A percentile compares a stretch with the other conserved stretches of the same genome.
phyloP scores from a whole-genome alignment of 2,888 invertebrate species.

The Myopa testacea region DNA sequence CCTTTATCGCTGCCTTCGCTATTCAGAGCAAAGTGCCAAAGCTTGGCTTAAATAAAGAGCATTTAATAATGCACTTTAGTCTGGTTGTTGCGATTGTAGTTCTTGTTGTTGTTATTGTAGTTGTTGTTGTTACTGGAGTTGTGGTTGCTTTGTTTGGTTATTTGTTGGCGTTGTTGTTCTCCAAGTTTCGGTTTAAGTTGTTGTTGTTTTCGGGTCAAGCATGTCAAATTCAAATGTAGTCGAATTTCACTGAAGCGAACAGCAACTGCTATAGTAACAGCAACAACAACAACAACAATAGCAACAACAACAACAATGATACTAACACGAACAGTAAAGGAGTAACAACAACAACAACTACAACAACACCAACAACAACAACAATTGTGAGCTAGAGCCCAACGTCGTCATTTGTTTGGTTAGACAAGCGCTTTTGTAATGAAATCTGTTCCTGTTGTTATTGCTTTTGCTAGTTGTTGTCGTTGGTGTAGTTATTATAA shows the following conservation, averaged over 20 bases:
- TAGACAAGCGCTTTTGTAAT: constrained; percentile 40
- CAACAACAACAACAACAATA: neutral
- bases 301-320: constrained; percentile 24
- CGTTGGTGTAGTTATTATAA: constrained; percentile 5
- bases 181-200: neutral
- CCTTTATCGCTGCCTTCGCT: neutral
- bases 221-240: constrained; percentile 35
- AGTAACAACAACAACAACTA: constrained; percentile 3
- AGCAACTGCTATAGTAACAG: neutral
- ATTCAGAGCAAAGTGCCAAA: neutral
- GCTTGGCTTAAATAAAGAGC: neutral
- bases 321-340: neutral
- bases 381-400: constrained; percentile 1
- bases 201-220: constrained; percentile 26
- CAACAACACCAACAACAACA: constrained; percentile 11
- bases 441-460: constrained; percentile 33
- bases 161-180: constrained; percentile 8
- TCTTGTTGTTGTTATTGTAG: neutral
- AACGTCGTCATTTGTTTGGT: too few species aligned
- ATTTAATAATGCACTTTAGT: neutral
- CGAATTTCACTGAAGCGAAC: neutral
- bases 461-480: neutral
- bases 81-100: neutral
- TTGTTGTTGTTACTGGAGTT: neutral
- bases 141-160: neutral